phyloP scores from a whole-genome alignment of 2,113 vertebrate genomes.

The Okapia johnstoni region DNA sequence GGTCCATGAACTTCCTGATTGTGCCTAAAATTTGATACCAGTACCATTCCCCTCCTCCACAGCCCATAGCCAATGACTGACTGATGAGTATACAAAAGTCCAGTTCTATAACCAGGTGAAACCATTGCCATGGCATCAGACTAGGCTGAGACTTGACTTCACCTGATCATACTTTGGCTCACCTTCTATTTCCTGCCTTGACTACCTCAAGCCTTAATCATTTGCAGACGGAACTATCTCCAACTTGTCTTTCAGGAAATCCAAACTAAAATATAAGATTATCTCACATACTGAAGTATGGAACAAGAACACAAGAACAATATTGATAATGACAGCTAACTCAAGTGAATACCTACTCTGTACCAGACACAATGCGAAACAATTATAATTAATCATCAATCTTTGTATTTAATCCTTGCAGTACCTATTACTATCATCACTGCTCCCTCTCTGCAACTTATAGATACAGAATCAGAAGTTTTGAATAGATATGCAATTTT shows the following conservation, averaged over 20 bases:
- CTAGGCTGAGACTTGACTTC: background rate
- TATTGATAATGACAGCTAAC: background rate
- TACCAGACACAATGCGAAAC: background rate
- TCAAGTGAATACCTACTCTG: background rate
- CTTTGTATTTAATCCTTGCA: background rate
- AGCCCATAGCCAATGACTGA: background rate
- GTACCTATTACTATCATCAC: background rate
- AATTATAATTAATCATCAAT: background rate
- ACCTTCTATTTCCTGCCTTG: background rate
- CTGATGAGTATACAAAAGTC: background rate
- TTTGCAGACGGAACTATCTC: background rate
- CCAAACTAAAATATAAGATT: background rate
- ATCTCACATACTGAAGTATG: background rate
- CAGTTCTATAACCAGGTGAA: background rate
- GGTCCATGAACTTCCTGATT: background rate
- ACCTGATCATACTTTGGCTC: background rate
- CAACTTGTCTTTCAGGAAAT: background rate
- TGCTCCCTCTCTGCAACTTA: background rate
- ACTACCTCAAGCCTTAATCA: background rate
- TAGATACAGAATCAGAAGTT: background rate
- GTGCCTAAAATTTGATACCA: background rate
- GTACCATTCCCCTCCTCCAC: fast-evolving
- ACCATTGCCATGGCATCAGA: background rate
- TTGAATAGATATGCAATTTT: background rate
- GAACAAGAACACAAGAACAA: background rate